Evolutionary conservation across 2,797 vertebrate genomes (phyloP), one percentile per base, ranked within the genome.

Genomic region (Phrynocephalus forsythii): DNA sequence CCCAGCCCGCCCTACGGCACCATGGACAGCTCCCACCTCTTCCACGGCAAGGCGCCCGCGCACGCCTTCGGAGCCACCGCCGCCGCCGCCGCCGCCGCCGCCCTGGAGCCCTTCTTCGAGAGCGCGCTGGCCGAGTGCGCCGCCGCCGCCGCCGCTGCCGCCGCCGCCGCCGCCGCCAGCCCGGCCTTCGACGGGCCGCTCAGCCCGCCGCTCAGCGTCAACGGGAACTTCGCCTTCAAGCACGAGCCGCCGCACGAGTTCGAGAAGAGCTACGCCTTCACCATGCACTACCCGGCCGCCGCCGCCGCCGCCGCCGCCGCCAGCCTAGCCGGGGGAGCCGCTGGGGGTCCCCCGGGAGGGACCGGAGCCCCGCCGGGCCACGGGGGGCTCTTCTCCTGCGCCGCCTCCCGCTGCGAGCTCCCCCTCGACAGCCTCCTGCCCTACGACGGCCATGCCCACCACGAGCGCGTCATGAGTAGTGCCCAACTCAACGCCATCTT

Each of bases 221-320:
- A 99, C 67, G 99, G 99, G 87, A 99, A 98, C 97, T 99, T 99
- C 97, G 98, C 99, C 92, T 99, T 98, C 97, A 99, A 99, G 93
- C 98, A 99, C 30, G 99, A 99, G 94, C 96, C 96, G 90, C 93
- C 97, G 86, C 85, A 95, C 85, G 97, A 98, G 90, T 98, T 97
- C 94, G 98, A 98, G 90, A 98, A 98, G 94, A 97, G 95, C 95
- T 99, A 98, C 96, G 97, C 98, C 95, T 99, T 99, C 94, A 97
- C 97, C 94, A 97, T 98, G 96, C 98, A 98, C 96, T 98, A 98
- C 87, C 97, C 97, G 79, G 94, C 15, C 69, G 22, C 28, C 69
- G 16, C 30, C 72, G 33, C 28, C 69, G 16, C 30, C 72, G 33
- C 33, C 33, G 28, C 72, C 4, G 69, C 96, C 81, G 96, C 97